phyloP scores from a whole-genome alignment of 2,888 invertebrate species.

The Leucania comma region DNA sequence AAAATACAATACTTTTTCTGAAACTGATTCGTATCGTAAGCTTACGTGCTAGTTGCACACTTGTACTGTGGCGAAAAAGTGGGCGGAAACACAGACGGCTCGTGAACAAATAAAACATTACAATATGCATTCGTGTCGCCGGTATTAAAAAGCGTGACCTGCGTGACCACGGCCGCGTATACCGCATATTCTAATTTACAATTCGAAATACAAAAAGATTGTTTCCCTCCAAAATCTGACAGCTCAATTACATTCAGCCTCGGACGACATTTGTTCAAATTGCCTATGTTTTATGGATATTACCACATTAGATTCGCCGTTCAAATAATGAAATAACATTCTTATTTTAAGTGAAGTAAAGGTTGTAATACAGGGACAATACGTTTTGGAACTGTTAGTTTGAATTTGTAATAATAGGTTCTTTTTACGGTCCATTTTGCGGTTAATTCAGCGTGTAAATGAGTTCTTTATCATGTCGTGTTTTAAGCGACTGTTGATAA shows the following conservation, averaged over 20 bases:
- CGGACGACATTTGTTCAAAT: slow-evolving; percentile 89
- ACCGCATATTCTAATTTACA: slow-evolving; percentile 34
- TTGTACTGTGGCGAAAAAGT: neutral
- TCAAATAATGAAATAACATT: slow-evolving; percentile 3
- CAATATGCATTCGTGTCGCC: neutral
- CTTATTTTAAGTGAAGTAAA: slow-evolving; percentile 42
- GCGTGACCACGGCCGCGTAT: neutral
- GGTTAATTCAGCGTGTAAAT: slow-evolving; percentile 89
- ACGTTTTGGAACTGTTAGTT: slow-evolving; percentile 43
- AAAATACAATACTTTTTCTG: neutral
- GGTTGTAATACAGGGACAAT: slow-evolving; percentile 59
- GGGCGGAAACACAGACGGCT: too few species aligned
- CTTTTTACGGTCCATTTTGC: slow-evolving; percentile 86
- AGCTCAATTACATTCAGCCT: slow-evolving; percentile 84
- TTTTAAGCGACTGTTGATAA: slow-evolving; percentile 85
- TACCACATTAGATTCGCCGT: slow-evolving; percentile 46
- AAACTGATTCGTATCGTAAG: neutral
- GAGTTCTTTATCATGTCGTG: slow-evolving; percentile 88
- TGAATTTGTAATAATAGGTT: slow-evolving; percentile 71
- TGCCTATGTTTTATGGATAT: slow-evolving; percentile 78
- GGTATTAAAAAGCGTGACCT: slow-evolving; percentile 16
- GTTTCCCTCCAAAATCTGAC: slow-evolving; percentile 86
- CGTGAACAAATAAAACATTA: neutral
- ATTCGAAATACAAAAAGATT: slow-evolving; percentile 60
- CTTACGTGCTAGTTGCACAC: neutral